These are phyloP conservation scores for Gandaritis pyraliata DNA, from an alignment of 2,888 invertebrate species.

Conservation along the genomic window DNA sequence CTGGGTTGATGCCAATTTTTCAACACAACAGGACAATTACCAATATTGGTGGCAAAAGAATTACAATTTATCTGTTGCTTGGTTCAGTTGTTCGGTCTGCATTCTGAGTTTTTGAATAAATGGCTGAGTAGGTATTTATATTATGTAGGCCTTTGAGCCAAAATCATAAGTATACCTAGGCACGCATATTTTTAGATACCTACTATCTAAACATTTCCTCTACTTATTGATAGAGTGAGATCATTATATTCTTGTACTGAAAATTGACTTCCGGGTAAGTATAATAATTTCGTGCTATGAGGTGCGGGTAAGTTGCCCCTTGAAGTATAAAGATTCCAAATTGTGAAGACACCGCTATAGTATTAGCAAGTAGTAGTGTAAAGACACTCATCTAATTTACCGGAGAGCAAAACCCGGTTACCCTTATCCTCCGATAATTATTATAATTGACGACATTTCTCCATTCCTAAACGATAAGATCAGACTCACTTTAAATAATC, in stretches of 20 bases:
- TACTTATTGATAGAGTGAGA: too few species aligned
- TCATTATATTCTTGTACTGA: too few species aligned
- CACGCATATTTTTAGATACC: too few species aligned
- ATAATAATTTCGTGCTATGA: too few species aligned
- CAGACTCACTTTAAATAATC: neutral
- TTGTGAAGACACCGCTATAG: neutral
- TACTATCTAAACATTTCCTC: too few species aligned
- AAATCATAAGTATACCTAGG: too few species aligned
- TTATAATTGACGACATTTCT: conserved; percentile 26
- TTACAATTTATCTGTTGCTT: neutral
- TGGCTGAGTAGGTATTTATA: neutral
- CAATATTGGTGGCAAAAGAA: neutral
- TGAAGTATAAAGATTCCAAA: too few species aligned
- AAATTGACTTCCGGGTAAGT: too few species aligned
- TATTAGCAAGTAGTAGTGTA: neutral
- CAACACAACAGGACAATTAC: neutral
- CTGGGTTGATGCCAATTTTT: conserved; percentile 52
- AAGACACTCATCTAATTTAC: neutral
- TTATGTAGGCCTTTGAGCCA: neutral
- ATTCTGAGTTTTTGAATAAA: neutral
- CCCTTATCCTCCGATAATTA: conserved; percentile 43
- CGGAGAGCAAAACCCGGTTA: conserved; percentile 58
- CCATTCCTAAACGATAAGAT: conserved; percentile 16
- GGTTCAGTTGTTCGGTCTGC: neutral
- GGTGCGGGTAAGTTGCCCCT: too few species aligned